Conservation (phyloP, 2,888 invertebrate species). For the Tryphoninae sp. region DNA sequence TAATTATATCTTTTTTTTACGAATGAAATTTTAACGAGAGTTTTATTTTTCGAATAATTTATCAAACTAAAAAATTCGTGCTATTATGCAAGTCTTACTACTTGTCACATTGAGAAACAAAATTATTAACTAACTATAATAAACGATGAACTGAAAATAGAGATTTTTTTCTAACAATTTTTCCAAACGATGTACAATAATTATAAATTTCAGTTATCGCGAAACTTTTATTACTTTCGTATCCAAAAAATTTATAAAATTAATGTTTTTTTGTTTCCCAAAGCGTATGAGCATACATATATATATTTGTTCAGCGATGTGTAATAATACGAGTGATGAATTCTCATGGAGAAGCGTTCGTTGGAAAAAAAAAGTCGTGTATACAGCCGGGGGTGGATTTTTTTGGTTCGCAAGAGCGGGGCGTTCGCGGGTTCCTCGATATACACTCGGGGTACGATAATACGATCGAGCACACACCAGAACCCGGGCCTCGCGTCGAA, state of each 20-base stretch:
- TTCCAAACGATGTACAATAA: too few species aligned
- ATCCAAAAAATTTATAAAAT: not conserved
- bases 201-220: too few species aligned
- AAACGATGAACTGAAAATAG: too few species aligned
- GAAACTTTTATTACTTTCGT: too few species aligned
- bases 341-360: not conserved
- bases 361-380: not conserved
- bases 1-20: too few species aligned
- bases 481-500: slow-evolving; percentile 25
- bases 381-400: slow-evolving; percentile 1
- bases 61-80: too few species aligned
- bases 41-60: too few species aligned
- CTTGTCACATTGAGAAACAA: too few species aligned
- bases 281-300: not conserved
- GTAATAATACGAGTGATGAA: not conserved
- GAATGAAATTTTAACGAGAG: too few species aligned
- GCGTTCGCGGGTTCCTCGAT: slow-evolving; percentile 1
- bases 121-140: too few species aligned
- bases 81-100: too few species aligned
- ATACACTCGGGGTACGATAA: slow-evolving; percentile 9
- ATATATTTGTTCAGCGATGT: not conserved
- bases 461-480: slow-evolving; percentile 16
- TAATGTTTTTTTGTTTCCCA: not conserved
- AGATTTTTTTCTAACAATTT: too few species aligned
- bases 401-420: not conserved